These are phyloP conservation scores for Cryptus armator DNA, from an alignment of 2,888 invertebrate genomes.

Conservation along the genomic window DNA sequence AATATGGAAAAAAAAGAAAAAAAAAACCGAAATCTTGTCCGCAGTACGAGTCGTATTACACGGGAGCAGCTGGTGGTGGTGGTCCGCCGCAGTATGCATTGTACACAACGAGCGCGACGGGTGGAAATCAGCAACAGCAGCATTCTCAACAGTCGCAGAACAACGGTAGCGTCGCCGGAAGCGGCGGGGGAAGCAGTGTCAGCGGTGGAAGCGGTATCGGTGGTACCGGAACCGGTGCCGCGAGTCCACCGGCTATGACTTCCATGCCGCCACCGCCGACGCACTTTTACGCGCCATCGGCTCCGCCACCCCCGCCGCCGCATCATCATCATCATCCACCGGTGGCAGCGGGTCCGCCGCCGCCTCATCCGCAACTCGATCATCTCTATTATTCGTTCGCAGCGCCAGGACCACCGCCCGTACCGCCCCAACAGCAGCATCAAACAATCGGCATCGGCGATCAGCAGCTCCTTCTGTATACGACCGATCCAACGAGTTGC, in stretches of 20 bases:
- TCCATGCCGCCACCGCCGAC: slow-evolving; percentile 75
- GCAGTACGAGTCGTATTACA: slow-evolving; percentile 84
- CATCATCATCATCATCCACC: slow-evolving; percentile 81
- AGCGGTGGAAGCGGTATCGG: slow-evolving; percentile 71
- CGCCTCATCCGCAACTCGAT: slow-evolving; percentile 80
- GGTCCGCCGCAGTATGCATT: slow-evolving; percentile 84
- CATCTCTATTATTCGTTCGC: slow-evolving; percentile 82
- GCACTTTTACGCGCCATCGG: slow-evolving; percentile 79
- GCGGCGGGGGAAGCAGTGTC: slow-evolving; percentile 72
- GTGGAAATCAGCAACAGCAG: slow-evolving; percentile 77
- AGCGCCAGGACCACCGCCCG: slow-evolving; percentile 75
- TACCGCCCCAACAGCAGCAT: slow-evolving; percentile 78
- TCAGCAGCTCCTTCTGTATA: slow-evolving; percentile 81
- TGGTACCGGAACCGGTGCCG: slow-evolving; percentile 76
- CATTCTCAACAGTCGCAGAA: slow-evolving; percentile 74
- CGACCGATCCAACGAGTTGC: slow-evolving; percentile 79
- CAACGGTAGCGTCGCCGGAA: slow-evolving; percentile 75
- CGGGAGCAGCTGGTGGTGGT: slow-evolving; percentile 81
- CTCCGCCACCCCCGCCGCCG: slow-evolving; percentile 73
- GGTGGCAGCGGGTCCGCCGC: slow-evolving; percentile 75
- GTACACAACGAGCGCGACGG: slow-evolving; percentile 82
- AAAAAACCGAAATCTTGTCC: slow-evolving; percentile 51
- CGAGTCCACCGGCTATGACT: slow-evolving; percentile 77
- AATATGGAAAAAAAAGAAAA: not conserved
- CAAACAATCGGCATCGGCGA: slow-evolving; percentile 80